Conservation (phyloP, 1,140 invertebrate species). For the Nephotettix cincticeps region DNA sequence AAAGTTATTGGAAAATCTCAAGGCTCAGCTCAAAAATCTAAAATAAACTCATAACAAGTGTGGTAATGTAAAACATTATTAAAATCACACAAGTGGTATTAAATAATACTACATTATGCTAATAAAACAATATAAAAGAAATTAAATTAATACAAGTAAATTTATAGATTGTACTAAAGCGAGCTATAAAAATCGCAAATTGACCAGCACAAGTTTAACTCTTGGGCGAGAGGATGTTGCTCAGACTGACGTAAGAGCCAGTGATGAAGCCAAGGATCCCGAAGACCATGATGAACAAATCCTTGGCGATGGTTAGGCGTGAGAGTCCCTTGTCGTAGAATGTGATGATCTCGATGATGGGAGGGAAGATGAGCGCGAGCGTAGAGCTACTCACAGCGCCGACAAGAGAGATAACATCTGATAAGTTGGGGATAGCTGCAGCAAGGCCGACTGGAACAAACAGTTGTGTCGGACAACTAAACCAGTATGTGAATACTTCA, state of each 20-base stretch:
- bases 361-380: slow-evolving; percentile 87
- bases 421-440: slow-evolving; percentile 80
- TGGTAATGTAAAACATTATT: too few relatives aligned
- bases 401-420: slow-evolving; percentile 86
- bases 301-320: slow-evolving; percentile 66
- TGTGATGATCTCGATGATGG: slow-evolving; percentile 85
- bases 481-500: too few relatives aligned
- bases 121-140: too few relatives aligned
- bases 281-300: slow-evolving; percentile 68
- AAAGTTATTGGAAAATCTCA: too few relatives aligned
- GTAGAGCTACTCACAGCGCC: slow-evolving; percentile 88
- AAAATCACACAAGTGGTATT: too few relatives aligned
- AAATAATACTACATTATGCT: too few relatives aligned
- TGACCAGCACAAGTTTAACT: background rate
- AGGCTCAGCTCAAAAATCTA: too few relatives aligned
- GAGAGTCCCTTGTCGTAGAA: slow-evolving; percentile 65
- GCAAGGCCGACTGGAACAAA: slow-evolving; percentile 87
- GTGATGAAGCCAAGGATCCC: slow-evolving; percentile 74
- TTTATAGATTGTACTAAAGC: too few relatives aligned
- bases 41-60: too few relatives aligned
- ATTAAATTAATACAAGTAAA: too few relatives aligned
- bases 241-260: slow-evolving; percentile 75
- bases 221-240: slow-evolving; percentile 55
- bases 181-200: too few relatives aligned
- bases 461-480: too few relatives aligned